A percentile compares a stretch with the other conserved stretches of the same genome.
Conservation (phyloP, 2,113 vertebrate genomes). For the Trinectes maculatus region DNA sequence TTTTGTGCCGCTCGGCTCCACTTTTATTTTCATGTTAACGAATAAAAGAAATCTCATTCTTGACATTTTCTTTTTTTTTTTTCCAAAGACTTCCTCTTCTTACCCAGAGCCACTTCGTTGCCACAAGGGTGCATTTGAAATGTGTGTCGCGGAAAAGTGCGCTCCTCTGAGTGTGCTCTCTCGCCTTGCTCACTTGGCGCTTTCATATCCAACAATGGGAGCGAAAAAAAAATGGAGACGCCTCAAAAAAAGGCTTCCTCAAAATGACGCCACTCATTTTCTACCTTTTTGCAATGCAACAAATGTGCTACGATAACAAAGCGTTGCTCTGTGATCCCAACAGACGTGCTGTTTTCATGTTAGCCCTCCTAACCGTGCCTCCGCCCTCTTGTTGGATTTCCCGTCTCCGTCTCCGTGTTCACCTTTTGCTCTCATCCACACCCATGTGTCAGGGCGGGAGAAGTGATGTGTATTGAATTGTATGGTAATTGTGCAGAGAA, state of each 20-base stretch:
- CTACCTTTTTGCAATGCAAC: slow-evolving; percentile 37
- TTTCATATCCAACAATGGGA: slow-evolving; percentile 40
- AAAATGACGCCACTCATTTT: slow-evolving; percentile 54
- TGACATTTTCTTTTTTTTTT: slow-evolving; percentile 27
- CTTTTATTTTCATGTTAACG: slow-evolving; percentile 49
- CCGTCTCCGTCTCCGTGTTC: slow-evolving; percentile 16
- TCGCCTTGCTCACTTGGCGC: slow-evolving; percentile 34
- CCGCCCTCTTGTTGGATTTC: slow-evolving; percentile 11
- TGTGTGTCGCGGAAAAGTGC: slow-evolving; percentile 45
- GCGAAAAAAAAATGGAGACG: slow-evolving; percentile 50
- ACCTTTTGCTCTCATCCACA: slow-evolving; percentile 23
- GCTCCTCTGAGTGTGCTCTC: slow-evolving; percentile 31
- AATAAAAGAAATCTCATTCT: slow-evolving; percentile 47
- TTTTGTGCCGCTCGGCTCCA: slow-evolving; percentile 47
- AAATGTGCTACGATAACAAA: slow-evolving; percentile 17
- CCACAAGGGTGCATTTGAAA: slow-evolving; percentile 51
- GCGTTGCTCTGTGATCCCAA: slow-evolving; percentile 37
- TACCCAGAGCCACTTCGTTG: slow-evolving; percentile 37
- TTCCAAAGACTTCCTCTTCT: background rate
- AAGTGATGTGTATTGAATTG: slow-evolving; percentile 49
- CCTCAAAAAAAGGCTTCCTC: slow-evolving; percentile 43
- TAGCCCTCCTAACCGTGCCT: slow-evolving; percentile 36
- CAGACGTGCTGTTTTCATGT: slow-evolving; percentile 28
- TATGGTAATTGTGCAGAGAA: slow-evolving; percentile 53
- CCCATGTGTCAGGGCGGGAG: slow-evolving; percentile 1